phyloP scores from a whole-genome alignment of 2,888 invertebrate species.

The Anthrax anthrax region DNA sequence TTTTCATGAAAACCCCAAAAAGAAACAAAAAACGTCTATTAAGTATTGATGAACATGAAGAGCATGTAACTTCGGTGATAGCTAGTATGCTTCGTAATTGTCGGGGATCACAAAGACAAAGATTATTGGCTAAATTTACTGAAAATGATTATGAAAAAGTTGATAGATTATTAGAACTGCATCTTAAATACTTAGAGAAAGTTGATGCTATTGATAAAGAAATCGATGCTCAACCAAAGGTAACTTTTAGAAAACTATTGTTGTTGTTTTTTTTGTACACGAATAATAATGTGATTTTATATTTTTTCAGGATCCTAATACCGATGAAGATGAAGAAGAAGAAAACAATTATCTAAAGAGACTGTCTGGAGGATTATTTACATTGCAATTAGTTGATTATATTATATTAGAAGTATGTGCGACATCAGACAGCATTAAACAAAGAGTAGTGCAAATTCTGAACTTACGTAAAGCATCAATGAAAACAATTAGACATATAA shows the following conservation, averaged over 20 bases:
- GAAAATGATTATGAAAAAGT: slow-evolving; percentile 99
- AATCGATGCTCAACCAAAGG: slow-evolving; percentile 44
- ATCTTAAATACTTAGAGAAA: slow-evolving; percentile 92
- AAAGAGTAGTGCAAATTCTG: slow-evolving; percentile 74
- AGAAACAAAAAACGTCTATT: slow-evolving; percentile 62
- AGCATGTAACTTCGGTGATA: slow-evolving; percentile 87
- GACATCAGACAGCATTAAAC: slow-evolving; percentile 56
- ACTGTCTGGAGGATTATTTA: slow-evolving; percentile 89
- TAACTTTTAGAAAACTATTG: too few species aligned
- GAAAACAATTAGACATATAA: slow-evolving; percentile 82
- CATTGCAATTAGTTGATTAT: slow-evolving; percentile 87
- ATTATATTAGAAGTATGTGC: slow-evolving; percentile 64
- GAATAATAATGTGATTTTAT: neutral
- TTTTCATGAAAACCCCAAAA: slow-evolving; percentile 98
- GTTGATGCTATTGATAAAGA: slow-evolving; percentile 70
- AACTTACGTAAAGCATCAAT: slow-evolving; percentile 81
- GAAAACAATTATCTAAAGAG: slow-evolving; percentile 79
- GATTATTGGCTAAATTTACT: slow-evolving; percentile 86
- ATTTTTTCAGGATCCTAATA: slow-evolving; percentile 20
- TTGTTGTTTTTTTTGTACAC: too few species aligned
- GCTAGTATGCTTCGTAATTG: slow-evolving; percentile 88
- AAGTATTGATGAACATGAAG: slow-evolving; percentile 82
- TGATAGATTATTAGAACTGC: slow-evolving; percentile 86
- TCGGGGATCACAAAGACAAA: slow-evolving; percentile 74
- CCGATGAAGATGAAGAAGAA: slow-evolving; percentile 58